Evolutionary conservation across 2,113 vertebrate species (phyloP).

Genomic region (Tupaia chinensis): DNA sequence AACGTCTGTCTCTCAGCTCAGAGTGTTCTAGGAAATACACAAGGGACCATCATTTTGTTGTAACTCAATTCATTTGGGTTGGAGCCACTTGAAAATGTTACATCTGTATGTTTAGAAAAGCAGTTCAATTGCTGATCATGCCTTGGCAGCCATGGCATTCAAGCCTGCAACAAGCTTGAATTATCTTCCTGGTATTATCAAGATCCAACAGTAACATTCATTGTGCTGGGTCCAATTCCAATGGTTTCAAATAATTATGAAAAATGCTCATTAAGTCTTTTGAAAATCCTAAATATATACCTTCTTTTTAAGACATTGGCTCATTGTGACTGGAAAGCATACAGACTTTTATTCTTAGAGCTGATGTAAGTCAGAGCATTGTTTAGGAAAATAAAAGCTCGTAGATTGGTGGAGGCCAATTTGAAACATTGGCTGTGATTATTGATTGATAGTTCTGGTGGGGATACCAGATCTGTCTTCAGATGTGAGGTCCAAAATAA

Average conservation of each 20-base stretch:
- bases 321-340: conserved; percentile 8
- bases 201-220: conserved; percentile 61
- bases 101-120: conserved; percentile 71
- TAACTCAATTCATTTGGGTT: conserved; percentile 56
- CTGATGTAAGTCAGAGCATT: conserved; percentile 41
- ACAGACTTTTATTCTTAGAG: conserved; percentile 26
- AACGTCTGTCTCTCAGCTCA: conserved; percentile 42
- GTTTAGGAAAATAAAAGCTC: neutral
- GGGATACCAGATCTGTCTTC: neutral
- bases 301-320: conserved; percentile 70
- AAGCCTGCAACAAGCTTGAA: conserved; percentile 57
- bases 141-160: conserved; percentile 69
- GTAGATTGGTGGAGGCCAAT: neutral
- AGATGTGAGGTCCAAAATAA: conserved; percentile 24
- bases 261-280: conserved; percentile 75
- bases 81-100: neutral
- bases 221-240: conserved; percentile 67
- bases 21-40: conserved; percentile 42
- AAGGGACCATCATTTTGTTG: neutral
- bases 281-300: conserved; percentile 76
- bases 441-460: neutral
- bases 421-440: neutral
- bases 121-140: conserved; percentile 18
- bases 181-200: conserved; percentile 74
- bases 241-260: conserved; percentile 75